Conservation (phyloP, 1,140 invertebrate genomes). For the Idris sp. region DNA sequence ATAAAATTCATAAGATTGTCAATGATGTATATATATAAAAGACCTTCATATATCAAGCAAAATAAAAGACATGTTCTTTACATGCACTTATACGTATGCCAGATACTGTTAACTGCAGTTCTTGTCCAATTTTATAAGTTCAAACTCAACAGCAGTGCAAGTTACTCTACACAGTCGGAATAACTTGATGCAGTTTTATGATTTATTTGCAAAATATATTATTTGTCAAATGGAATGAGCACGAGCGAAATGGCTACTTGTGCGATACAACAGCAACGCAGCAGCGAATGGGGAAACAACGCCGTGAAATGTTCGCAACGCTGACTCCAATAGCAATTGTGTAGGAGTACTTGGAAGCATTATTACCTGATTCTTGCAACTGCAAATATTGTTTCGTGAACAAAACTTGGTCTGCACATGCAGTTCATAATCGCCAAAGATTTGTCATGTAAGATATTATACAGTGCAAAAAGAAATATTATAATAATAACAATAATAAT, state of each 20-base stretch:
- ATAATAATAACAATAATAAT: too few species aligned
- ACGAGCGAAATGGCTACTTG: conserved; percentile 26
- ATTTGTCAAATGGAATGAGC: conserved; percentile 39
- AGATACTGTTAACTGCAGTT: not conserved
- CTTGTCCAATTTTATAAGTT: conserved; percentile 1
- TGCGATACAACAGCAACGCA: conserved; percentile 11
- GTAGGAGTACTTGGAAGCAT: conserved; percentile 21
- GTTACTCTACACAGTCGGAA: conserved; percentile 19
- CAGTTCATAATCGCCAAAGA: conserved; percentile 7
- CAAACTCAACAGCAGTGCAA: conserved; percentile 3
- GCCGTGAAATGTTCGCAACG: conserved; percentile 19
- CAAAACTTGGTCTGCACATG: conserved; percentile 14
- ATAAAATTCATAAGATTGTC: too few species aligned
- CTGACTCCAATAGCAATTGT: conserved; percentile 28
- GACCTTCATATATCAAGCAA: too few species aligned
- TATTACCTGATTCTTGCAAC: conserved; percentile 34
- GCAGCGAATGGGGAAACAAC: conserved; percentile 26
- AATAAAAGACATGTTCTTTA: too few species aligned
- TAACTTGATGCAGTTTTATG: conserved; percentile 29
- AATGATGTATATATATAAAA: too few species aligned
- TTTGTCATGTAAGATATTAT: not conserved
- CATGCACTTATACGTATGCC: too few species aligned
- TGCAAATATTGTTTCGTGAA: conserved; percentile 26
- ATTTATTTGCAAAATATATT: conserved; percentile 25
- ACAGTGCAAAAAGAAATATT: not conserved